These are phyloP conservation scores for Pseudomyrmex dendroicus DNA, from an alignment of 1,140 invertebrate species.

Conservation along the genomic window DNA sequence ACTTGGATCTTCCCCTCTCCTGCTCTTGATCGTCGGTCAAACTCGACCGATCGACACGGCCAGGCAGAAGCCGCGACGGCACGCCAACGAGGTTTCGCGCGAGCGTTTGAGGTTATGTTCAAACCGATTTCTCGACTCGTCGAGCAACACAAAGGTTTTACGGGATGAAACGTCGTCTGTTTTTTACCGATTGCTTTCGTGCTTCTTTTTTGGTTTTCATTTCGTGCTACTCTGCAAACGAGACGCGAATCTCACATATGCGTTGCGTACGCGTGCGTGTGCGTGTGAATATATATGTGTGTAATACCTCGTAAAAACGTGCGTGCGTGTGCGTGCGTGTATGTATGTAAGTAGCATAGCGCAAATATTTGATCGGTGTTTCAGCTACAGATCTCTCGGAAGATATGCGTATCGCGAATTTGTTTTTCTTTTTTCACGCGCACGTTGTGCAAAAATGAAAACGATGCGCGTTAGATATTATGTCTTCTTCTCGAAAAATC, in stretches of 20 bases:
- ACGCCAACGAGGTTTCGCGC: slow-evolving; percentile 25
- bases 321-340: too few relatives aligned
- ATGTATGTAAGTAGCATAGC: neutral
- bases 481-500: neutral
- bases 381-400: too few relatives aligned
- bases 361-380: slow-evolving; percentile 13
- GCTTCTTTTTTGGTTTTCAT: neutral
- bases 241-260: neutral
- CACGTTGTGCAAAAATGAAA: neutral
- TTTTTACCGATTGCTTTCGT: slow-evolving; percentile 54
- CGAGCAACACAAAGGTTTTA: slow-evolving; percentile 44
- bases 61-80: slow-evolving; percentile 2
- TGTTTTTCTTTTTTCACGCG: neutral
- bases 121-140: slow-evolving; percentile 9
- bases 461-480: neutral
- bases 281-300: neutral
- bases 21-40: too few relatives aligned
- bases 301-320: neutral
- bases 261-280: neutral
- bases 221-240: neutral
- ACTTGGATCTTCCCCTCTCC: neutral
- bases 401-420: neutral
- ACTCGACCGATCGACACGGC: neutral
- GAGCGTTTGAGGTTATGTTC: slow-evolving; percentile 69
- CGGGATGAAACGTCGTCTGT: slow-evolving; percentile 24